Evolutionary conservation across 1,140 invertebrate genomes (phyloP), one percentile per base, ranked within the genome.

Genomic region (Lepidurus apus): DNA sequence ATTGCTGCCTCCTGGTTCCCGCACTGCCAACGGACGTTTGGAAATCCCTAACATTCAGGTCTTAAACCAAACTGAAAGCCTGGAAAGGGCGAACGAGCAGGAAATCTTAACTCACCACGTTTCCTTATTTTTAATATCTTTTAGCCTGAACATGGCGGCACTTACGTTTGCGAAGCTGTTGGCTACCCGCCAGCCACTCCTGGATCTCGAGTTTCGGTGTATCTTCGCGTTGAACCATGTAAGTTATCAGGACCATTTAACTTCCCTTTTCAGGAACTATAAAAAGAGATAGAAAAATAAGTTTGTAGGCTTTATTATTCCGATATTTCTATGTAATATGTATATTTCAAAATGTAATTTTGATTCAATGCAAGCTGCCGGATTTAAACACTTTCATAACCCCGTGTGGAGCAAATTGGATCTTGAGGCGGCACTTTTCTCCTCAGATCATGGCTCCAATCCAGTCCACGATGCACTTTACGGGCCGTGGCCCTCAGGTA

Each of bases 41-140:
- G 94, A 95, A 87, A 94, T 96, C 83, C 92, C 91, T 3, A 91
- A 93, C 82, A 93, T 96, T 79, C 89, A 93, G 81, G 90, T 90
- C 84, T 86, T 80, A 34, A 9, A 65, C 53, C 45, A 47, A 17
- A 47, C 17, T 47, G 13, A n/a, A 78, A 77, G 21, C 10, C 26
- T 78, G 34, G 17, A 73, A 76, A 42, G 17, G n/a, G 4, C n/a
- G 11, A 43, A 42, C n/a, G 21, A 26, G 10, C 53, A 13, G 24
- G 76, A 77, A 65, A 42, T 76, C 21, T 79, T 43, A 42, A 34
- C 73, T 43, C 73, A 53, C 26, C 42, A 34, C 11, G 42, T 79
- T 34, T 75, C 13, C 43, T 65, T 43, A 21, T 21, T 21, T 65
- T 79, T 80, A 13, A 34, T 43, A 34, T 42, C 43, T 82, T 82